Conservation (phyloP, 2,888 invertebrate species). For the Cheilosia scutellata region DNA sequence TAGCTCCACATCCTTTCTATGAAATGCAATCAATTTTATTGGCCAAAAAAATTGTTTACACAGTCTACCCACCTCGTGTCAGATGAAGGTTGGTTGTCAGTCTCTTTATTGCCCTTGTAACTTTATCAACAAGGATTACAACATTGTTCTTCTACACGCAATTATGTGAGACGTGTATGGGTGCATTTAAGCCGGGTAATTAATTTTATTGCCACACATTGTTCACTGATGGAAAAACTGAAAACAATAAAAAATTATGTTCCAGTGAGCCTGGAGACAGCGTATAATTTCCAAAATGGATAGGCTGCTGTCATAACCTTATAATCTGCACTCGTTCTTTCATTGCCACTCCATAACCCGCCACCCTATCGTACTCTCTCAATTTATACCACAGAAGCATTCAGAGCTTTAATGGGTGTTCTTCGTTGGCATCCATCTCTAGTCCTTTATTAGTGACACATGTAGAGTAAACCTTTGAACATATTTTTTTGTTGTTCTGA, state of each 20-base stretch:
- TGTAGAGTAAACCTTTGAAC: conserved; percentile 38
- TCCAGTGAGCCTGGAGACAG: conserved; percentile 5
- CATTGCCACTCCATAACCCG: background rate
- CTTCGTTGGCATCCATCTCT: conserved; percentile 31
- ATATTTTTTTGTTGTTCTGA: conserved; percentile 32
- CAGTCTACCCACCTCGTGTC: conserved; percentile 13
- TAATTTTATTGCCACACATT: conserved; percentile 56
- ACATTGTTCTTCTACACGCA: background rate
- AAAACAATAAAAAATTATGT: conserved; percentile 53
- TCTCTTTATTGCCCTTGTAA: conserved; percentile 3
- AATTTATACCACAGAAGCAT: conserved; percentile 33
- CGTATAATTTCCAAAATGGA: background rate
- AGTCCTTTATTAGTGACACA: conserved; percentile 56
- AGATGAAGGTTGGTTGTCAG: conserved; percentile 22
- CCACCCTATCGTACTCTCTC: background rate
- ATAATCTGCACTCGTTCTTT: conserved; percentile 15
- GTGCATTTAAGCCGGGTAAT: conserved; percentile 30
- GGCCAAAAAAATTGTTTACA: conserved; percentile 20
- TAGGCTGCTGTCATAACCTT: conserved; percentile 31
- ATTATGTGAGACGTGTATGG: background rate
- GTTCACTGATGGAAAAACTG: conserved; percentile 37
- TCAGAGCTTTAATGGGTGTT: conserved; percentile 42
- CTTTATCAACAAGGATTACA: conserved; percentile 21
- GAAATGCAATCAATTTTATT: conserved; percentile 45
- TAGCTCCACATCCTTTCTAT: conserved; percentile 2